Evolutionary conservation across 2,113 vertebrate genomes (phyloP).

Genomic region (Chloropsis hardwickii): DNA sequence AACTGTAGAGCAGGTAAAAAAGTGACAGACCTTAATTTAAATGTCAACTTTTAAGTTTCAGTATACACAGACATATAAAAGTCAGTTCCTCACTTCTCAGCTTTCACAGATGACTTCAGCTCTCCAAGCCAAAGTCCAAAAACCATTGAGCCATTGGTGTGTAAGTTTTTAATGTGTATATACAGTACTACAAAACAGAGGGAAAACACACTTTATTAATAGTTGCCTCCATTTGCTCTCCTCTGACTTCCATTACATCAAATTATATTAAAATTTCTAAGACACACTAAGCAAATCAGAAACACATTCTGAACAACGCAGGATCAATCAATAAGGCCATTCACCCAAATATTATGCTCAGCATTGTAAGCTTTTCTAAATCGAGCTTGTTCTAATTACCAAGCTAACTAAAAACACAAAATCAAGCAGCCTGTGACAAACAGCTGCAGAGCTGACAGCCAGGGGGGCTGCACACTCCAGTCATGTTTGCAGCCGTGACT

Average conservation of each 20-base stretch:
- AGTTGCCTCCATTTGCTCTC: not conserved
- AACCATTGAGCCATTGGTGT: not conserved
- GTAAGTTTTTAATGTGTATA: not conserved
- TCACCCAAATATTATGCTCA: conserved; percentile 26
- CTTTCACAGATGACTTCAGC: not conserved
- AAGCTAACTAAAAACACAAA: not conserved
- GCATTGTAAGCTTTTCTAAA: not conserved
- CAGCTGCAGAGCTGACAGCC: not conserved
- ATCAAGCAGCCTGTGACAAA: not conserved
- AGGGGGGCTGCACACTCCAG: not conserved
- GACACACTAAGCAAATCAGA: not conserved
- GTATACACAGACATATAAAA: not conserved
- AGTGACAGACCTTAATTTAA: not conserved
- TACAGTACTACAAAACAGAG: not conserved
- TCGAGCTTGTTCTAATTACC: not conserved
- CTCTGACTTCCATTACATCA: not conserved
- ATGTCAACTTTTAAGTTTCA: not conserved
- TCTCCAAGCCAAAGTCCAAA: not conserved
- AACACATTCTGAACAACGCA: not conserved
- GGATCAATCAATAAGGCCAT: not conserved
- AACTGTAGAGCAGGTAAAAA: not conserved
- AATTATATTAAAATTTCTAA: not conserved
- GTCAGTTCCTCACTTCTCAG: not conserved
- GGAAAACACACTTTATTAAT: not conserved
- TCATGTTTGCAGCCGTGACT: not conserved